Percentiles rank a stretch among this genome's conserved stretches.
Conservation (phyloP, 2,113 vertebrate species). For the Gasterosteus nipponicus region DNA sequence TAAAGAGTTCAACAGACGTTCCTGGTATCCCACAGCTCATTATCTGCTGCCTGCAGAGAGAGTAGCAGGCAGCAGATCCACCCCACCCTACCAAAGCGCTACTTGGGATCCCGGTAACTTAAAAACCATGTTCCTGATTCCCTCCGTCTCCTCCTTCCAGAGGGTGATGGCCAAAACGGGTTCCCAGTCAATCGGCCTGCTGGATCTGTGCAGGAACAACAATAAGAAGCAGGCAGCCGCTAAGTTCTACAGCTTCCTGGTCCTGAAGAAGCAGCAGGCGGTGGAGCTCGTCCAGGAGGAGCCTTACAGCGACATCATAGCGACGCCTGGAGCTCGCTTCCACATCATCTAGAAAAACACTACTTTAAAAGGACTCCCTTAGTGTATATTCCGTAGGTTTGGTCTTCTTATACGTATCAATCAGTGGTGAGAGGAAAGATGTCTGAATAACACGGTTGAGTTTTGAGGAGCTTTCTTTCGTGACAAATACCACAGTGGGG, state of each 20-base stretch:
- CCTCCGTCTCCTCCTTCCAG: constrained; percentile 73
- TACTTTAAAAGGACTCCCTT: background rate
- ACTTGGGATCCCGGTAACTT: background rate
- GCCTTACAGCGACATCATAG: constrained; percentile 96
- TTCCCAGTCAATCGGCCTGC: constrained; percentile 92
- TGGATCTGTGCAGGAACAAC: constrained; percentile 94
- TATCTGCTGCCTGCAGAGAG: background rate
- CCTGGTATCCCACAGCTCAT: too few relatives aligned
- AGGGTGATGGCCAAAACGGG: constrained; percentile 95
- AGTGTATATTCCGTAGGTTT: background rate
- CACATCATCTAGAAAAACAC: constrained; percentile 86
- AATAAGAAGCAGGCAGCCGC: constrained; percentile 97
- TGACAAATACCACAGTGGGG: background rate
- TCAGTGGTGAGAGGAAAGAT: constrained; percentile 11
- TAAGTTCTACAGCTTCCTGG: constrained; percentile 99
- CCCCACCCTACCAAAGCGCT: background rate
- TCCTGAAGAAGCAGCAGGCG: constrained; percentile 97
- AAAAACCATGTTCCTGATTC: background rate
- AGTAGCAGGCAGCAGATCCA: background rate
- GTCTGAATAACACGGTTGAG: constrained; percentile 20
- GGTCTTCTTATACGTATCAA: constrained; percentile 19
- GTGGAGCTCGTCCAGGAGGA: constrained; percentile 93
- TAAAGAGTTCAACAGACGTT: background rate
- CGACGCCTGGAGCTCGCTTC: constrained; percentile 93
- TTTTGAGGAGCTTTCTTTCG: background rate